phyloP scores from a whole-genome alignment of 2,797 vertebrate species.

The Takifugu rubripes region DNA sequence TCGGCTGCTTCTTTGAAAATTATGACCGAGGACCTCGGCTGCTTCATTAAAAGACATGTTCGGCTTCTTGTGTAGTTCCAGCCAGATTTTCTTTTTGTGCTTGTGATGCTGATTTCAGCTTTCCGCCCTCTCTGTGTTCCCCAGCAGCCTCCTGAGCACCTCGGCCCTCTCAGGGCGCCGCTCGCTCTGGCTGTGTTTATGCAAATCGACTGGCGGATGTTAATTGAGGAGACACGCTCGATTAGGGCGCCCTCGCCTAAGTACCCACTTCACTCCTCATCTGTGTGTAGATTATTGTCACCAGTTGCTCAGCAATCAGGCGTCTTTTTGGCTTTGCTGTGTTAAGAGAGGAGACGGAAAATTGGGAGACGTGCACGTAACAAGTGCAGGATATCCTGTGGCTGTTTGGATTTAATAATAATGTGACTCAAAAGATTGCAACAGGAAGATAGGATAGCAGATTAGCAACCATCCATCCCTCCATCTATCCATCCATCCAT shows the following conservation, averaged over 20 bases:
- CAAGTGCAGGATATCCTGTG: conserved; percentile 2
- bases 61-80: conserved; percentile 82
- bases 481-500: neutral
- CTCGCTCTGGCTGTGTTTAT: conserved; percentile 44
- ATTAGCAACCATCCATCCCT: neutral
- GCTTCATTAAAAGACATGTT: conserved; percentile 87
- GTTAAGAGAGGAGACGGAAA: neutral
- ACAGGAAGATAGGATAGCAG: neutral
- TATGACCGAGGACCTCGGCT: conserved; percentile 82
- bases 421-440: too few species aligned
- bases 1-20: conserved; percentile 83
- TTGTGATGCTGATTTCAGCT: conserved; percentile 73
- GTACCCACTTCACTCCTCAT: conserved; percentile 3
- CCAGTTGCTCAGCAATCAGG: conserved; percentile 1
- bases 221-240: conserved; percentile 32
- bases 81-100: conserved; percentile 78
- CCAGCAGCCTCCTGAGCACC: conserved; percentile 57
- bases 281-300: conserved; percentile 21
- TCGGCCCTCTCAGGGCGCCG: conserved; percentile 54
- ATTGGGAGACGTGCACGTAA: neutral
- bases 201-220: conserved; percentile 45
- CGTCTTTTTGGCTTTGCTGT: neutral
- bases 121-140: conserved; percentile 53
- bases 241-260: conserved; percentile 28
- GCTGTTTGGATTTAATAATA: neutral